These are phyloP conservation scores for Parasteatoda lunata DNA, from an alignment of 2,888 invertebrate genomes.

Conservation along the genomic window DNA sequence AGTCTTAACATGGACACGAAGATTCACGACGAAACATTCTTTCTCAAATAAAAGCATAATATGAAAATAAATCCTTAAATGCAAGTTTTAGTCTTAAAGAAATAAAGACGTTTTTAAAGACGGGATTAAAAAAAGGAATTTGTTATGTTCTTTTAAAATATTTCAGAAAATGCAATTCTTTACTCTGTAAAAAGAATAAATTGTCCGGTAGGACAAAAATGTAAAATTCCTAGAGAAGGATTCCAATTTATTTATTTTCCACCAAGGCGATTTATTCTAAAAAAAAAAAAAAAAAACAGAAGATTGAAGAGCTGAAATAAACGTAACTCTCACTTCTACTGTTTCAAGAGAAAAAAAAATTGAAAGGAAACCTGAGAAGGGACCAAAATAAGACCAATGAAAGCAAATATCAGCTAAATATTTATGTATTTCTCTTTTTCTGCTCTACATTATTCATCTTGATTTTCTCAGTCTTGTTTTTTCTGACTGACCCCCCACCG, in stretches of 20 bases:
- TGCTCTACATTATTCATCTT: conserved; percentile 40
- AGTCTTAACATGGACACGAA: too few species aligned
- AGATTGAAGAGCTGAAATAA: conserved; percentile 37
- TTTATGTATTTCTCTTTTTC: conserved; percentile 45
- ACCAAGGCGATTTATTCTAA: neutral
- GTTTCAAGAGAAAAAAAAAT: neutral
- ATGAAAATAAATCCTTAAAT: too few species aligned
- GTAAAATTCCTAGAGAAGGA: neutral
- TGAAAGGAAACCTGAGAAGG: neutral
- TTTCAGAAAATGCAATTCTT: too few species aligned
- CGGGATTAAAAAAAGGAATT: too few species aligned
- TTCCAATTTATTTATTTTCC: neutral
- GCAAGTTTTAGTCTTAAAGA: too few species aligned
- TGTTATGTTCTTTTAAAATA: too few species aligned
- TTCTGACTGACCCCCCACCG: neutral
- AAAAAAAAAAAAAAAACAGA: neutral
- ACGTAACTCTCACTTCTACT: conserved; percentile 42
- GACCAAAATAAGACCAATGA: neutral
- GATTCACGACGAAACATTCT: too few species aligned
- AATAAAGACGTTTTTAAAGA: too few species aligned
- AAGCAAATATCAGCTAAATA: conserved; percentile 62
- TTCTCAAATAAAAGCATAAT: too few species aligned
- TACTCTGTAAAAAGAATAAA: conserved; percentile 28
- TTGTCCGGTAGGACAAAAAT: conserved; percentile 17
- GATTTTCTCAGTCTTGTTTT: conserved; percentile 28